phyloP scores from a whole-genome alignment of 2,113 vertebrate species.

The Eleginops maclovinus region DNA sequence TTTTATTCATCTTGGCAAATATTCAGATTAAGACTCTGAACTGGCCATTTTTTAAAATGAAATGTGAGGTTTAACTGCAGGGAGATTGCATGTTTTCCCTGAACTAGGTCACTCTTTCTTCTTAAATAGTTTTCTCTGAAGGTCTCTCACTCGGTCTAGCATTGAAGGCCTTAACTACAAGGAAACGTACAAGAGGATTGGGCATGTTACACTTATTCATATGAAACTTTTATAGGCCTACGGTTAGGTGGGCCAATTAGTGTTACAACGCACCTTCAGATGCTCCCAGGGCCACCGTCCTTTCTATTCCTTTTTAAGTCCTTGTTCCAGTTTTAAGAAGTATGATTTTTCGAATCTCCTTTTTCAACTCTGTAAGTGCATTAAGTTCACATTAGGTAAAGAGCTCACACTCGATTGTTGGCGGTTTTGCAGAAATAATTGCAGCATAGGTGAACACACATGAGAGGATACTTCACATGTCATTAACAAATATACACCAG shows the following conservation, averaged over 20 bases:
- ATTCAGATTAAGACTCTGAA: conserved; percentile 1
- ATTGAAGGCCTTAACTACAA: conserved; percentile 8
- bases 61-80: conserved; percentile 47
- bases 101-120: conserved; percentile 58
- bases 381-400: neutral
- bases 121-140: conserved; percentile 41
- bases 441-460: neutral
- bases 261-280: conserved; percentile 27
- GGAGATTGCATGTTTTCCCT: conserved; percentile 42
- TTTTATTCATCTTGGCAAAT: neutral
- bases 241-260: conserved; percentile 56
- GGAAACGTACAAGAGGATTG: conserved; percentile 11
- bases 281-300: conserved; percentile 24
- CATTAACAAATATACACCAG: neutral
- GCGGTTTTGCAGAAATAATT: neutral
- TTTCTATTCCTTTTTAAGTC: conserved; percentile 14
- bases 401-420: neutral
- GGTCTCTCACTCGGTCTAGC: conserved; percentile 21
- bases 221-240: conserved; percentile 32
- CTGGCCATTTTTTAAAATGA: conserved; percentile 8
- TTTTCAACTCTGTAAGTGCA: neutral
- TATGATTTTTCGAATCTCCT: conserved; percentile 9
- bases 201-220: conserved; percentile 15
- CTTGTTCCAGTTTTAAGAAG: conserved; percentile 18
- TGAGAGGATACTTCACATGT: neutral